Conservation (phyloP, 2,797 vertebrate genomes). For the Trichosurus vulpecula region DNA sequence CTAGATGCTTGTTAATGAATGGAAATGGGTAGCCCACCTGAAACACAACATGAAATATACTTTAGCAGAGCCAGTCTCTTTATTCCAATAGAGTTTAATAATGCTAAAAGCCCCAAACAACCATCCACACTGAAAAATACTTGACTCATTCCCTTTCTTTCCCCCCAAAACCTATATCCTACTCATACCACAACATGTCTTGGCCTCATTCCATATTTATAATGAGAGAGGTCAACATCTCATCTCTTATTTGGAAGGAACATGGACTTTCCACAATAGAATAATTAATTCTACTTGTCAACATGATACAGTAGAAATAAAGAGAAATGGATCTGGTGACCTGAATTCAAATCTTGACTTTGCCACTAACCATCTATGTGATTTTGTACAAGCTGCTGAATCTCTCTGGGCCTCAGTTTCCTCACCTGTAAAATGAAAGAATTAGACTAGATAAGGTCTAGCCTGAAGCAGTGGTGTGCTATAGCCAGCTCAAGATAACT, state of each 20-base stretch:
- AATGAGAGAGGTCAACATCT: neutral
- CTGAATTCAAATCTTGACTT: neutral
- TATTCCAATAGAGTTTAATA: constrained; percentile 8
- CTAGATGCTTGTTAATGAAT: neutral
- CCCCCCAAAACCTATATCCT: neutral
- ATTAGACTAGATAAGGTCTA: neutral
- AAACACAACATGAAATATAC: neutral
- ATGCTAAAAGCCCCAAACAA: neutral
- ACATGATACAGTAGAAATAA: neutral
- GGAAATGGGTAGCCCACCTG: neutral
- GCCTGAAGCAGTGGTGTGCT: neutral
- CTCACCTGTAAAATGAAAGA: neutral
- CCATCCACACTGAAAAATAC: neutral
- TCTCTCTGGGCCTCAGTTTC: neutral
- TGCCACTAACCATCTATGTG: neutral
- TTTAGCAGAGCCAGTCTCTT: neutral
- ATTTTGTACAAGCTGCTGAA: neutral
- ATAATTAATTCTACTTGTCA: neutral
- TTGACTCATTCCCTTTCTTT: neutral
- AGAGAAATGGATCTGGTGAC: neutral
- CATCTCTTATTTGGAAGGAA: neutral
- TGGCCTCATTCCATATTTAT: neutral
- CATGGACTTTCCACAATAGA: neutral
- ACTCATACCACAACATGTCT: neutral
- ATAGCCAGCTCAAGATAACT: neutral